Conservation (phyloP, 2,888 invertebrate genomes). For the Poecilus cupreus region DNA sequence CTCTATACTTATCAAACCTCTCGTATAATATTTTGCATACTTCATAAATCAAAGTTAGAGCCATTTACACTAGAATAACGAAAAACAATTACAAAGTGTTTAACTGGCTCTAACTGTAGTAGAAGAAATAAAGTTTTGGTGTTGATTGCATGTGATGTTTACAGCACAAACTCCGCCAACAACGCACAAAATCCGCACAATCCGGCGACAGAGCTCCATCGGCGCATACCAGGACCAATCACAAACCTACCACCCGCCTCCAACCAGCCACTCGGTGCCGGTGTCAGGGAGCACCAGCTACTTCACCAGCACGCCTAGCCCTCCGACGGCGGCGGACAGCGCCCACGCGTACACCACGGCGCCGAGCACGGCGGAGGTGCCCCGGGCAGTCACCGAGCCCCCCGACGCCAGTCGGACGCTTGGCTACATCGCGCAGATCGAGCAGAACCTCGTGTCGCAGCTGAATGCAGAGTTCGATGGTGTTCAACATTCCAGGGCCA, state of each 20-base stretch:
- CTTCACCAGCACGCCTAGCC: slow-evolving; percentile 79
- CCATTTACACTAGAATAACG: too few relatives aligned
- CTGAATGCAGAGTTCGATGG: background rate
- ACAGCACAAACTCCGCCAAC: slow-evolving; percentile 79
- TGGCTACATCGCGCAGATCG: slow-evolving; percentile 54
- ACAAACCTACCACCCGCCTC: slow-evolving; percentile 64
- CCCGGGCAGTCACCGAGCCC: slow-evolving; percentile 71
- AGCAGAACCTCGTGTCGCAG: slow-evolving; percentile 38
- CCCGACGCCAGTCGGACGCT: slow-evolving; percentile 66
- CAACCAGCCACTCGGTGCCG: slow-evolving; percentile 65
- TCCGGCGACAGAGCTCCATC: slow-evolving; percentile 78
- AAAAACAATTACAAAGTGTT: too few relatives aligned
- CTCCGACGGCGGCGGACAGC: slow-evolving; percentile 72
- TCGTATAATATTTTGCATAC: too few relatives aligned
- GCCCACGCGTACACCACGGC: slow-evolving; percentile 44
- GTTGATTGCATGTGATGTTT: slow-evolving; percentile 65
- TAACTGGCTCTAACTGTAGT: too few relatives aligned
- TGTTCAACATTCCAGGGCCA: slow-evolving; percentile 44
- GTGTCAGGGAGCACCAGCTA: slow-evolving; percentile 74
- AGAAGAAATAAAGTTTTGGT: too few relatives aligned
- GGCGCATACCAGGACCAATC: slow-evolving; percentile 77
- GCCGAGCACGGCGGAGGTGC: slow-evolving; percentile 71
- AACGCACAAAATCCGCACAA: slow-evolving; percentile 76
- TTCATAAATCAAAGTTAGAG: too few relatives aligned
- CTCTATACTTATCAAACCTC: too few relatives aligned